Evolutionary conservation across 1,140 invertebrate genomes (phyloP).

Genomic region (Drosophila paulistorum): DNA sequence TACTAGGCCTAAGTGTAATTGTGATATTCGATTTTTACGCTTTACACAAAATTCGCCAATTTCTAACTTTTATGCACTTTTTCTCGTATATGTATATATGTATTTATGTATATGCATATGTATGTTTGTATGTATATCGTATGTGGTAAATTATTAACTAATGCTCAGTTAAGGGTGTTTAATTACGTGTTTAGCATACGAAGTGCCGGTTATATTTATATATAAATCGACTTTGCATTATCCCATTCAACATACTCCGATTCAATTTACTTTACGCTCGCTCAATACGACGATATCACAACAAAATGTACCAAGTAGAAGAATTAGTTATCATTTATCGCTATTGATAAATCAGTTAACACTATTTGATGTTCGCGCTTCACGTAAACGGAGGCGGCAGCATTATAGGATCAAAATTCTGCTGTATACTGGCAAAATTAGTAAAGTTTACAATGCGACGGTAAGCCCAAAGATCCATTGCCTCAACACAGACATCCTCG

Average conservation of each 20-base stretch:
- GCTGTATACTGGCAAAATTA: slow-evolving; percentile 81
- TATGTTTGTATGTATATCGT: slow-evolving; percentile 39
- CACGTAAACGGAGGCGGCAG: slow-evolving; percentile 80
- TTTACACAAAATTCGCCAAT: slow-evolving; percentile 79
- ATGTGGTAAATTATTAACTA: slow-evolving; percentile 64
- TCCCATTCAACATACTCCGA: slow-evolving; percentile 11
- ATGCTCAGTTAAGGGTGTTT: slow-evolving; percentile 75
- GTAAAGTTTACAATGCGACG: slow-evolving; percentile 81
- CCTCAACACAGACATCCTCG: slow-evolving; percentile 87
- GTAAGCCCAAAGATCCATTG: slow-evolving; percentile 94
- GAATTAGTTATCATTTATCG: slow-evolving; percentile 72
- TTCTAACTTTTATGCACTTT: slow-evolving; percentile 71
- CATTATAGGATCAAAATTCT: slow-evolving; percentile 77
- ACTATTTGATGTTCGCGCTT: slow-evolving; percentile 43
- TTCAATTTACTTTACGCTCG: slow-evolving; percentile 58
- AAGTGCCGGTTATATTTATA: slow-evolving; percentile 56
- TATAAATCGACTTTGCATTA: slow-evolving; percentile 53
- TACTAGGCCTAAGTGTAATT: slow-evolving; percentile 72
- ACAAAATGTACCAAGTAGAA: slow-evolving; percentile 81
- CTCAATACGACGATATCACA: slow-evolving; percentile 79
- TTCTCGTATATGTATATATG: slow-evolving; percentile 43
- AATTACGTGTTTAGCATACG: slow-evolving; percentile 65
- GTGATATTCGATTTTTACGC: slow-evolving; percentile 73
- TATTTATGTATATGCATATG: slow-evolving; percentile 31
- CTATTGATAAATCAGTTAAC: slow-evolving; percentile 27